phyloP scores from a whole-genome alignment of 2,888 invertebrate genomes.

The Rapana venosa region DNA sequence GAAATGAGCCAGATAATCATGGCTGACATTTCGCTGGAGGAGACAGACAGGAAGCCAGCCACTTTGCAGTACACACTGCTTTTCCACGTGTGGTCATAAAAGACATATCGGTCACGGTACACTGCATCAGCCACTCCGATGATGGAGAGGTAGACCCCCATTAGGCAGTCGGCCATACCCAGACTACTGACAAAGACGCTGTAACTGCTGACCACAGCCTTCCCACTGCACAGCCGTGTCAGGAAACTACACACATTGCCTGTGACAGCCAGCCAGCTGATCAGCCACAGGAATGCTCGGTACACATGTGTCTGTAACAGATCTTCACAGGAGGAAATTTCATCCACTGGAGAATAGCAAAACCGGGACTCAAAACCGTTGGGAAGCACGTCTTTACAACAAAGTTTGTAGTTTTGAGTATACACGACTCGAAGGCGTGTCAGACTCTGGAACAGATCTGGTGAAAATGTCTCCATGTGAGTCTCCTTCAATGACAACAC shows the following conservation, averaged over 20 bases:
- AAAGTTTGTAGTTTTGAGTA: not conserved
- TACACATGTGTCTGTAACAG: not conserved
- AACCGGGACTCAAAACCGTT: not conserved
- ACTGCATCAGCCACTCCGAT: not conserved
- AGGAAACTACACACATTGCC: slow-evolving; percentile 8
- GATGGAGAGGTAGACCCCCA: not conserved
- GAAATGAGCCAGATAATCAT: slow-evolving; percentile 15
- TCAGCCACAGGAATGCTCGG: not conserved
- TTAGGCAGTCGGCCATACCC: not conserved
- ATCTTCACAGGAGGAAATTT: slow-evolving; percentile 3
- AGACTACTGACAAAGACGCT: slow-evolving; percentile 12
- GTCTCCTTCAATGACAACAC: not conserved
- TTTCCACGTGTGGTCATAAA: not conserved
- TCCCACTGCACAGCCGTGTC: not conserved
- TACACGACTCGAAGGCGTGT: not conserved
- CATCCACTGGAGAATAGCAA: not conserved
- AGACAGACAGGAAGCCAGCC: not conserved
- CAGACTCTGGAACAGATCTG: not conserved
- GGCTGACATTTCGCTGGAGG: slow-evolving; percentile 15
- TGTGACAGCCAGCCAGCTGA: not conserved
- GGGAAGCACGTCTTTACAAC: not conserved
- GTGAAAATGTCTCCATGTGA: not conserved
- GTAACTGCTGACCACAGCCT: not conserved
- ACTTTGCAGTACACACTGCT: not conserved
- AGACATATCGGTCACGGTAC: not conserved